These are phyloP conservation scores for Prunella fulvescens DNA, from an alignment of 2,113 vertebrate species.

Conservation along the genomic window DNA sequence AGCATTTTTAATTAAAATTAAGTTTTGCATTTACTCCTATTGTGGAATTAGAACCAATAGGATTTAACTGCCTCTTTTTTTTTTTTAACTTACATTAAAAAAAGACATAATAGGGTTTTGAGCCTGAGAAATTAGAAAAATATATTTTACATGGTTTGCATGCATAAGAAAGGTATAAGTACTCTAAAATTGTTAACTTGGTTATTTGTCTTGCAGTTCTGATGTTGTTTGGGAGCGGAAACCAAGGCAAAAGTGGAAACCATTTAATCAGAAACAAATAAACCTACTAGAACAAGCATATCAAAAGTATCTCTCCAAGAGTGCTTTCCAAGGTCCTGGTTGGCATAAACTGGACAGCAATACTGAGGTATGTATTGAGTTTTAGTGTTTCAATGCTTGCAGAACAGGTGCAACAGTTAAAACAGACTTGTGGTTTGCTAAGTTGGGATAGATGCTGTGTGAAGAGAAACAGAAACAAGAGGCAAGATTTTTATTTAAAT, in stretches of 20 bases:
- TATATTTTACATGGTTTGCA: neutral
- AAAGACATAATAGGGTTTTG: neutral
- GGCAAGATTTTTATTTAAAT: neutral
- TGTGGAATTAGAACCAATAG: neutral
- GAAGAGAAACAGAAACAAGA: neutral
- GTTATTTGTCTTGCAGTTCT: slow-evolving; percentile 76
- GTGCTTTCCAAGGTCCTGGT: neutral
- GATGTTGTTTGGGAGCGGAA: slow-evolving; percentile 94
- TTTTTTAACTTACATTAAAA: neutral
- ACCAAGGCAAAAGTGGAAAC: slow-evolving; percentile 90
- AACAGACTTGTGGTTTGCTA: neutral
- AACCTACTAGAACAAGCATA: slow-evolving; percentile 85
- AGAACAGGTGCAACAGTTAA: neutral
- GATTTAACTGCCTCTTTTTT: neutral
- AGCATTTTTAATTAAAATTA: neutral
- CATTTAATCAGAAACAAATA: slow-evolving; percentile 92
- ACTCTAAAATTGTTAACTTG: neutral
- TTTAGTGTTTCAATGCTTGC: neutral
- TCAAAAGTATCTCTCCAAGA: slow-evolving; percentile 72
- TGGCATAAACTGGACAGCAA: slow-evolving; percentile 85
- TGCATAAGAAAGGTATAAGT: neutral
- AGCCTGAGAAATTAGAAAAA: neutral
- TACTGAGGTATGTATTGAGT: slow-evolving; percentile 78
- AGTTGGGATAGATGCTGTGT: neutral
- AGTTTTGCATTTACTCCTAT: neutral